phyloP scores from a whole-genome alignment of 2,888 invertebrate genomes.

The Tetheella fluctuosa region DNA sequence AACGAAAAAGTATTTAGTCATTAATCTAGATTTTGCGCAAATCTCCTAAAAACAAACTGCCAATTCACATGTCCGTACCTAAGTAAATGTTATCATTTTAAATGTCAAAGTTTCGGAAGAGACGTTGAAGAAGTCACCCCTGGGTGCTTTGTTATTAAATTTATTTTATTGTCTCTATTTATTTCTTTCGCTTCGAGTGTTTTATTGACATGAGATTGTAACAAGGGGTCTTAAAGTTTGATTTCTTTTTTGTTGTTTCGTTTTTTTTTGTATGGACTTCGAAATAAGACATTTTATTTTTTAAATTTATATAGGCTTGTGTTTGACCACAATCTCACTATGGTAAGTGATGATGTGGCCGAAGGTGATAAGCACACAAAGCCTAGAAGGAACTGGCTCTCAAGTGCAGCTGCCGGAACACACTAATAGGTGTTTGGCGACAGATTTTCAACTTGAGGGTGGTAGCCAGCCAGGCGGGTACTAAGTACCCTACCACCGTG shows the following conservation, averaged over 20 bases:
- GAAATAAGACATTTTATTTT: neutral
- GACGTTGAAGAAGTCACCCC: neutral
- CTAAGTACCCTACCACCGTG: too few species aligned
- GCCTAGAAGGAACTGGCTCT: too few species aligned
- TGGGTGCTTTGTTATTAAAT: neutral
- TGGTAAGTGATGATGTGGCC: too few species aligned
- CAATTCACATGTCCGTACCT: neutral
- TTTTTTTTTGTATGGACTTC: neutral
- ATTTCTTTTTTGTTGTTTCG: neutral
- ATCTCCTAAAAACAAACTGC: neutral
- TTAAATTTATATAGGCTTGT: too few species aligned
- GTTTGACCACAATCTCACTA: too few species aligned
- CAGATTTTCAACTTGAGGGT: too few species aligned
- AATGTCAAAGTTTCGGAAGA: neutral
- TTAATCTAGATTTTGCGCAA: slow-evolving; percentile 20
- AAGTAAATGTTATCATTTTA: neutral
- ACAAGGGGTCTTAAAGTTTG: neutral
- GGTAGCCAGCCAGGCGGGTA: too few species aligned
- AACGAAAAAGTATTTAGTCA: slow-evolving; percentile 26
- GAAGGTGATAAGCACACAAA: too few species aligned
- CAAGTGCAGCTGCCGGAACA: too few species aligned
- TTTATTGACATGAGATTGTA: neutral
- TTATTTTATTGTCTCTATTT: slow-evolving; percentile 6
- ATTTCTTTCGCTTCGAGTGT: slow-evolving; percentile 3
- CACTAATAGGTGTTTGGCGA: too few species aligned